These are phyloP conservation scores for Brachionus asplanchnoidis DNA, from an alignment of 1,140 invertebrate genomes.

Conservation along the genomic window DNA sequence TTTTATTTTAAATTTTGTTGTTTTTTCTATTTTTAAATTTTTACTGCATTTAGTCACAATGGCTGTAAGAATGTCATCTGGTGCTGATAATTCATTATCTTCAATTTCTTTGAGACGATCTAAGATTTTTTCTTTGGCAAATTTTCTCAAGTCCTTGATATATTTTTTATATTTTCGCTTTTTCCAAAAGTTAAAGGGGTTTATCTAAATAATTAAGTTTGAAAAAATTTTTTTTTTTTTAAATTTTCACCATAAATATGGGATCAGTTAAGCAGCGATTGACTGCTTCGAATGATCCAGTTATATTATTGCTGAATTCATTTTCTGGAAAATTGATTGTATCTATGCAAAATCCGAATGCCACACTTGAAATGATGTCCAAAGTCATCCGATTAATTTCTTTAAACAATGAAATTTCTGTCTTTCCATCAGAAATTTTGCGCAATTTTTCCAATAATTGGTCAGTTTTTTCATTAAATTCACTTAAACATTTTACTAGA, in stretches of 20 bases:
- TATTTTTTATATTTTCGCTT: background rate
- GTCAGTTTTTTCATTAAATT: conserved; percentile 13
- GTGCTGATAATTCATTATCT: background rate
- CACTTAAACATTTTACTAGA: background rate
- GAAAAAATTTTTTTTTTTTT: background rate
- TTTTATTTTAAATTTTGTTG: background rate
- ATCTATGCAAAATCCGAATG: conserved; percentile 19
- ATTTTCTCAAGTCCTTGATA: background rate
- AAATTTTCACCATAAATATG: background rate
- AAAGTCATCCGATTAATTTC: conserved; percentile 34
- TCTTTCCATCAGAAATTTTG: background rate
- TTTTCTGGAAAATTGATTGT: conserved; percentile 23
- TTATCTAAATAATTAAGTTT: background rate
- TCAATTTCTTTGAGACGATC: background rate
- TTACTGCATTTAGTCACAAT: conserved; percentile 9
- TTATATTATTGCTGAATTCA: background rate
- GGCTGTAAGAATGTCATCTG: conserved; percentile 21
- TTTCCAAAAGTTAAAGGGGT: background rate
- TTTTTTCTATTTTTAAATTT: background rate
- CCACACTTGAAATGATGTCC: conserved; percentile 34
- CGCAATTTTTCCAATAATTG: background rate
- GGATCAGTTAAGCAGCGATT: background rate
- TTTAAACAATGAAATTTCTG: background rate
- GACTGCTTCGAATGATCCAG: background rate
- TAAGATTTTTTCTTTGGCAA: conserved; percentile 19